Evolutionary conservation across 2,113 vertebrate species (phyloP), one percentile per base, ranked within the genome.

Genomic region (Cepphus grylle): DNA sequence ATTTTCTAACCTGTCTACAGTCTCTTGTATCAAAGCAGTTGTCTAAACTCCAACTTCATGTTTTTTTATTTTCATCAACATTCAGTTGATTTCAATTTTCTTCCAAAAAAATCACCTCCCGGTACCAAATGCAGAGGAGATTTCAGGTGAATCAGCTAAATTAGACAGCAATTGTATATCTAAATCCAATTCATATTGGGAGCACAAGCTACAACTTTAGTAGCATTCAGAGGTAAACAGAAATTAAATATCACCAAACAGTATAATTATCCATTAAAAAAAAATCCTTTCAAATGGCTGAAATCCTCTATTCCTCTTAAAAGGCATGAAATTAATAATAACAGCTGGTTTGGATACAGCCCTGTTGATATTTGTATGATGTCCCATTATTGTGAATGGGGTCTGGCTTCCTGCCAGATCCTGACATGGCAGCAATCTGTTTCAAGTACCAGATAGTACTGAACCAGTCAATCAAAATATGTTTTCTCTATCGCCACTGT

Each of bases 241-340:
- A 94, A 97, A 97, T 94, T 95, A 95, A 95, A 89, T 38, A 92
- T 94, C 86, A 38, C 26, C 88, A 95, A 97, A 95, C 74, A 85
- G 76, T 94, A 50, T 88, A 95, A 96, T 96, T 97, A 97, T 86
- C 73, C 85, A 88, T 95, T 96, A 34, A 87, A 91, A 88, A 91
- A 88, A 90, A 83, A 58, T 62, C 50, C 62, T 63, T 93, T 63
- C 42, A 97, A 88, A 96, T 90, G 76, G 50, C 66, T 95, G 87
- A 94, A 83, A 94, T 92, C 29, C 36, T 92, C 45, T 40, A 65
- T 96, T 84, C 67, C 29, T 95, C 73, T 97, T 93, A 92, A 94
- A 96, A 94, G 59, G 87, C 80, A 80, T 77, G 34, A 95, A 95
- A 96, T 93, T 97, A 96, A 96, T 97, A 97, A 94, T 89, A 96